These are phyloP conservation scores for Brachyhypopomus occidentalis DNA, from an alignment of 2,113 vertebrate species.

Conservation along the genomic window DNA sequence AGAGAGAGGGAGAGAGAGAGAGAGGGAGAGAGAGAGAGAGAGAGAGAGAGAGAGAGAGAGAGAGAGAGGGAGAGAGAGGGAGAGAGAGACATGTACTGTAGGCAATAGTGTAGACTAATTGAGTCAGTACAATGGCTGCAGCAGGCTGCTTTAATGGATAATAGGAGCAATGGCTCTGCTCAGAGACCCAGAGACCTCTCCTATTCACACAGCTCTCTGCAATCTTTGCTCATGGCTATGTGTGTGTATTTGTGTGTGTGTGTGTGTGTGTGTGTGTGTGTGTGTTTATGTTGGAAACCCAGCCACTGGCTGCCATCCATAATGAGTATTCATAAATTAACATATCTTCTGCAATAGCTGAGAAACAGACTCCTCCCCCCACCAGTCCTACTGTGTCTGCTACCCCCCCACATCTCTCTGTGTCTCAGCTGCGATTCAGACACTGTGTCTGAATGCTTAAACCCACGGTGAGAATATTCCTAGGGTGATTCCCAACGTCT, in stretches of 20 bases:
- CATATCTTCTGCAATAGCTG: conserved; percentile 31
- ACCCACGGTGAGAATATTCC: neutral
- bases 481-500: neutral
- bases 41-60: neutral
- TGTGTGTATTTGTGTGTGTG: conserved; percentile 33
- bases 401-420: neutral
- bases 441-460: neutral
- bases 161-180: conserved; percentile 34
- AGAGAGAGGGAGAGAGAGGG: neutral
- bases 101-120: conserved; percentile 14
- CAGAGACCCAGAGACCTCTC: conserved; percentile 39
- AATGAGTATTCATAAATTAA: conserved; percentile 34
- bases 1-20: too few relatives aligned
- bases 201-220: conserved; percentile 35
- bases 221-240: conserved; percentile 38
- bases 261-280: conserved; percentile 34
- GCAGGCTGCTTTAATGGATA: conserved; percentile 39
- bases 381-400: conserved; percentile 37
- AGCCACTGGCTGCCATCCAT: conserved; percentile 23
- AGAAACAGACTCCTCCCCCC: neutral
- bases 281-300: conserved; percentile 14
- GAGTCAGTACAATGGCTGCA: conserved; percentile 35
- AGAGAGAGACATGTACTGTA: conserved; percentile 8
- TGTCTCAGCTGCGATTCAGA: neutral
- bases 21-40: too few relatives aligned